These are phyloP conservation scores for Takifugu ocellatus DNA, from an alignment of 2,797 vertebrate species.

Conservation along the genomic window DNA sequence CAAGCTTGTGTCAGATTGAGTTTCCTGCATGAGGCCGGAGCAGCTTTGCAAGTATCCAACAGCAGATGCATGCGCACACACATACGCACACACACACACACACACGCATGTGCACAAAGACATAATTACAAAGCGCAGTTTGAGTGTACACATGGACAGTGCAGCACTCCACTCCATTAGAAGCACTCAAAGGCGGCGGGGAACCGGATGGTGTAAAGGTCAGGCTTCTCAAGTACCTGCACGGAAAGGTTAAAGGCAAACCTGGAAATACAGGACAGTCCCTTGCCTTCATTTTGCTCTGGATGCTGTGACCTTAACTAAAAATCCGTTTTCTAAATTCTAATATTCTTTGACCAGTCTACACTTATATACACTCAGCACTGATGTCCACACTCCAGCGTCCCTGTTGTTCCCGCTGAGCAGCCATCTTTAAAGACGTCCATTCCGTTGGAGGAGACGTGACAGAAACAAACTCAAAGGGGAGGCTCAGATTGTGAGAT, in stretches of 20 bases:
- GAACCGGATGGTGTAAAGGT: conserved; percentile 58
- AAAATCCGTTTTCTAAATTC: neutral
- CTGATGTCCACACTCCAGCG: no score
- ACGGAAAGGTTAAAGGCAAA: conserved; percentile 67
- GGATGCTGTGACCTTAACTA: no score
- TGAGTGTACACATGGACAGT: conserved; percentile 9
- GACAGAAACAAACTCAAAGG: conserved; percentile 5
- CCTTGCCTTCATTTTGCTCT: no score
- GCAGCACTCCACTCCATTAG: conserved; percentile 56
- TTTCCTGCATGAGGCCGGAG: conserved; percentile 47
- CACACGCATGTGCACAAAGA: conserved; percentile 4
- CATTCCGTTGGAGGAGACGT: neutral
- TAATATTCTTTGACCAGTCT: neutral
- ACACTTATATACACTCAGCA: no score
- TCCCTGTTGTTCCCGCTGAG: no score
- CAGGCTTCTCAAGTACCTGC: conserved; percentile 64
- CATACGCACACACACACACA: no score
- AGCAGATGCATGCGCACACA: conserved; percentile 16
- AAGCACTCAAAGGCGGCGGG: conserved; percentile 63
- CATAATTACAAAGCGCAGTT: conserved; percentile 37
- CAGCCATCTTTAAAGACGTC: no score
- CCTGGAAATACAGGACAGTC: conserved; percentile 43
- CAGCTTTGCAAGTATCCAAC: conserved; percentile 26
- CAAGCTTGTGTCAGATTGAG: conserved; percentile 63
- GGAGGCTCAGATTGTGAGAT: neutral